Conservation (phyloP, 2,888 invertebrate genomes). For the Drosophila nr. fundita region DNA sequence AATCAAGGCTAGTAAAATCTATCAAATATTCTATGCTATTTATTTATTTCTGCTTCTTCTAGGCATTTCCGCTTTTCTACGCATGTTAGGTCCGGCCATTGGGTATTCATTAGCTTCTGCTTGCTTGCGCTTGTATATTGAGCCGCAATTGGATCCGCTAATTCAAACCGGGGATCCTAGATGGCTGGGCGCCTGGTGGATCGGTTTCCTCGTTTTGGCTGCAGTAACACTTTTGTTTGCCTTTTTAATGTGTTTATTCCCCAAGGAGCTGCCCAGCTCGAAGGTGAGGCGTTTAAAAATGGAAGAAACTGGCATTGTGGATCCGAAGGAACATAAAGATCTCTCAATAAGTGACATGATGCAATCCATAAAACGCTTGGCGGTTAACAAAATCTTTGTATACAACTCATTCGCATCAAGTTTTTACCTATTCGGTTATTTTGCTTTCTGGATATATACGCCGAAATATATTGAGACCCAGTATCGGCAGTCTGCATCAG, state of each 20-base stretch:
- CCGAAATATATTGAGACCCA: slow-evolving; percentile 93
- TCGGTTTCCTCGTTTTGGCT: slow-evolving; percentile 89
- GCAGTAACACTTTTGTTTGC: slow-evolving; percentile 86
- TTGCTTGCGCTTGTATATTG: slow-evolving; percentile 88
- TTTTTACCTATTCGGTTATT: slow-evolving; percentile 89
- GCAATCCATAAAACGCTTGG: slow-evolving; percentile 87
- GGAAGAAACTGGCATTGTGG: slow-evolving; percentile 43
- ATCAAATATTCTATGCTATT: background rate
- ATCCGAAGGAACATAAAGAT: slow-evolving; percentile 36
- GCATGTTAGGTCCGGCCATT: slow-evolving; percentile 86
- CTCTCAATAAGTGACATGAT: slow-evolving; percentile 87
- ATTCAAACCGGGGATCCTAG: slow-evolving; percentile 89
- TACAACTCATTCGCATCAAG: slow-evolving; percentile 90
- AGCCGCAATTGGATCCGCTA: slow-evolving; percentile 87
- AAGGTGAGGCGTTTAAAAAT: slow-evolving; percentile 85
- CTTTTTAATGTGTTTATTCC: slow-evolving; percentile 88
- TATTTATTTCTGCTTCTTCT: slow-evolving; percentile 59
- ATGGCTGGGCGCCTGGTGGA: slow-evolving; percentile 93
- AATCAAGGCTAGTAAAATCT: background rate
- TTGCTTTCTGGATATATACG: slow-evolving; percentile 92
- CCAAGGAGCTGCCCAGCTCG: slow-evolving; percentile 89
- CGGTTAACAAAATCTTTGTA: slow-evolving; percentile 88
- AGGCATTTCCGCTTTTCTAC: slow-evolving; percentile 88
- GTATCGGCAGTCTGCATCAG: slow-evolving; percentile 90
- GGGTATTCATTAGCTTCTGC: slow-evolving; percentile 89